Base-by-base conservation (phyloP, 2,797 vertebrate genomes). In the Trematomus bernacchii region DNA sequence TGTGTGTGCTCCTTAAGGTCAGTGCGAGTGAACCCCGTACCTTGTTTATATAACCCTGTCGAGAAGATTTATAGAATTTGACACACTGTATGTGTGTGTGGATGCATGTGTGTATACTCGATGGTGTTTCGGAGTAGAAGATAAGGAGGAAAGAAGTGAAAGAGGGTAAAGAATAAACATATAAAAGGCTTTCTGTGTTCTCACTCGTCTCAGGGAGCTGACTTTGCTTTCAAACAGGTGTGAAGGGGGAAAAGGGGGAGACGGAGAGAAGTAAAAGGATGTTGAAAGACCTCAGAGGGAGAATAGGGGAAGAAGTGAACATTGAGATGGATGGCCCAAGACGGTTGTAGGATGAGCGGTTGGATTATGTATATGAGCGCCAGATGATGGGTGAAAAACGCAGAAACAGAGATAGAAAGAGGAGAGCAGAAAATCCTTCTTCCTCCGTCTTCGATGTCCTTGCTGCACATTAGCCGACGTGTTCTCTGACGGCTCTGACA, bases 161-260 rank as follows among this genome's bases (percentile, higher is more conserved):
- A 70, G 62, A 63, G 16, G 50, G 66, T 19, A 71, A 79, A 73
- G 77, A 87, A 91, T 87, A 86, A 89, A 86, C 79, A 86, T 89
- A 84, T 96, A 95, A 96, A 94, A 96, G 95, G 90, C 47, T 96
- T 96, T 92, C 86, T 78, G 76, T 96, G 95, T 96, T 95, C 93
- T 86, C 93, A 87, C 94, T 92, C 81, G 80, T 90, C 85, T 84
- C 71, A 67, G 76, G 83, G 71, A 83, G 89, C 68, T 66, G 74
- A 61, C 81, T 86, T 75, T 64, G 53, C 88, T 83, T 79, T 89
- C 79, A 93, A 88, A 93, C 90, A 85, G 87, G 80, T 84, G 88
- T 79, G 82, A 92, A 86, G 80, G 46, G 70, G 19, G 21, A 40
- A 58, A 55, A 74, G 40, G 40, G 4, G 44, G 67, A 75, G 65